Evolutionary conservation across 2,113 vertebrate genomes (phyloP), one percentile per base, ranked within the genome.

Genomic region (Hippotragus niger): DNA sequence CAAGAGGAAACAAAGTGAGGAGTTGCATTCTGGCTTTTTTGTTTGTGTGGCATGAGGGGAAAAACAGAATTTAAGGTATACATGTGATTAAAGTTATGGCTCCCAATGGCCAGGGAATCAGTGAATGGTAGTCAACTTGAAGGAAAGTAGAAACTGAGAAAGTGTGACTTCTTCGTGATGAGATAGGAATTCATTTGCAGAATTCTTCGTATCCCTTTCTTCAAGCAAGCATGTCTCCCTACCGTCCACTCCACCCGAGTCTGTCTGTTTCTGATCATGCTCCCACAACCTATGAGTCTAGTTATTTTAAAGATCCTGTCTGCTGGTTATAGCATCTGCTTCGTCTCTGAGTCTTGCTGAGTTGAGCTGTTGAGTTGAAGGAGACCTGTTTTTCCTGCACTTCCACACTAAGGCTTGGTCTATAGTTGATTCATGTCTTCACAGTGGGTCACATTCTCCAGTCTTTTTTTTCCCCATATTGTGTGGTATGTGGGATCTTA

Each of bases 181-280:
- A 71, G 84, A 31, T 16, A 64, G 11, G 16, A 31, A 17, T 81
- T 60, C n/a, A 4, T 23, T 21, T 16, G 47, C 40, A 15, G 43
- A 78, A 43, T 3, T 62, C 62, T 23, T 88, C 14, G 12, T 17
- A 43, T 43, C 33, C 31, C 19, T 12, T 67, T n/a, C 31, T 62
- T 74, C 27, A 45, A 45, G 16, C n/a, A 52, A 60, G 11, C 23
- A 4, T 19, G 21, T 25, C 3, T 36, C 7, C 43, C 71, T 23
- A 76, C 23, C 3, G 0, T 76, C 6, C 71, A 3, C 1, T 76
- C 19, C 11, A 43, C n/a, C 43, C 13, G 10, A 27, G 23, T 47
- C 43, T 71, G 12, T 36, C 19, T 33, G 21, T n/a, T 62, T 64
- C 45, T 16, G 29, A 27, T 40, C 12, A 3, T 36, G 84, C 27